These are phyloP conservation scores for Micoletzkya japonica DNA, from an alignment of 2,888 invertebrate species.

Conservation along the genomic window DNA sequence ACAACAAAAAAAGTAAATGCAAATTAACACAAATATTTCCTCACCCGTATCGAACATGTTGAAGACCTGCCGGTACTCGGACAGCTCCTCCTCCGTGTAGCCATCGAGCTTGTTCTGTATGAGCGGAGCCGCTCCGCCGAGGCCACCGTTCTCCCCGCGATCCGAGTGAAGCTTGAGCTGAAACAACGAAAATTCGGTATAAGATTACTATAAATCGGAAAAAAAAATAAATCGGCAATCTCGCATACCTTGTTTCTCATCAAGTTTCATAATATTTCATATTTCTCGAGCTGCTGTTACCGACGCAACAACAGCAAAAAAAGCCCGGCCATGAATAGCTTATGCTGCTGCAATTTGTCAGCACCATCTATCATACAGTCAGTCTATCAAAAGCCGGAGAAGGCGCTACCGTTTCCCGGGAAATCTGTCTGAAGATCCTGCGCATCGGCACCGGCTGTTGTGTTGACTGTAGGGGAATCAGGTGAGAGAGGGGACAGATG, in stretches of 20 bases:
- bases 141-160: constrained; percentile 40
- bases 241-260: neutral
- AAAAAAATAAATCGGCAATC: neutral
- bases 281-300: too few relatives aligned
- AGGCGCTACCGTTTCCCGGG: too few relatives aligned
- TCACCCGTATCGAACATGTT: constrained; percentile 62
- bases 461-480: too few relatives aligned
- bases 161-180: constrained; percentile 53
- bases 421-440: too few relatives aligned
- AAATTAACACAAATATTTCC: neutral
- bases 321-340: too few relatives aligned
- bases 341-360: too few relatives aligned
- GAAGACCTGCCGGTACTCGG: constrained; percentile 61
- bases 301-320: too few relatives aligned
- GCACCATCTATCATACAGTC: too few relatives aligned
- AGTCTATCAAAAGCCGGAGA: too few relatives aligned
- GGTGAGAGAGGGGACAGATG: too few relatives aligned
- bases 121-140: constrained; percentile 36
- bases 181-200: constrained; percentile 25
- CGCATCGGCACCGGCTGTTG: too few relatives aligned
- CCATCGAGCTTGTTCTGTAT: constrained; percentile 39
- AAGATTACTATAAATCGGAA: neutral
- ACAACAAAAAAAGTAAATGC: neutral
- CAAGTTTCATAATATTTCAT: neutral
- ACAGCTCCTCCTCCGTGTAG: constrained; percentile 58